A percentile compares a stretch with the other conserved stretches of the same genome.
These are phyloP conservation scores for Diloba caeruleocephala DNA, from an alignment of 2,888 invertebrate species.

Conservation along the genomic window DNA sequence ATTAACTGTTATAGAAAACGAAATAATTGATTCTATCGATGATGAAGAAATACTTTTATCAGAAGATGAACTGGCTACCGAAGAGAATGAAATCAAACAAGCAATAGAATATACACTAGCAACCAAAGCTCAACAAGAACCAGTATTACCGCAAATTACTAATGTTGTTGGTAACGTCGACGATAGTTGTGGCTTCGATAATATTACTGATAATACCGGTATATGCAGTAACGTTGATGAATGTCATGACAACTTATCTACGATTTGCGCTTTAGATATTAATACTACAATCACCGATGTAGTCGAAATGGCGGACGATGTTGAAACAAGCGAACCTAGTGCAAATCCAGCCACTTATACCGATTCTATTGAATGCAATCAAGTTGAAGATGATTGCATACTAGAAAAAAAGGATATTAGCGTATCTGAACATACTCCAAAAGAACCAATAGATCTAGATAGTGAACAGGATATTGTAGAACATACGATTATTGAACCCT, in stretches of 20 bases:
- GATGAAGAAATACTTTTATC: not conserved
- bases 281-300: not conserved
- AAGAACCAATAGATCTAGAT: constrained; percentile 33
- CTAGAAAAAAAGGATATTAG: not conserved
- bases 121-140: constrained; percentile 2
- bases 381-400: not conserved
- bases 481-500: not conserved
- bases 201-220: not conserved
- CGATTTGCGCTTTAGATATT: constrained; percentile 1
- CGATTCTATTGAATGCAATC: constrained; percentile 25
- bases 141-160: constrained; percentile 54
- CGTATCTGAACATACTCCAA: not conserved
- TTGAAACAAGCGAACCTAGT: constrained; percentile 13
- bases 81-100: constrained; percentile 5
- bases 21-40: constrained; percentile 32
- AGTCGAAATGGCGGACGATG: constrained; percentile 10
- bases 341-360: constrained; percentile 5
- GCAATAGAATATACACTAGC: not conserved
- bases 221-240: constrained; percentile 8
- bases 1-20: constrained; percentile 30
- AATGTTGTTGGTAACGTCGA: constrained; percentile 54
- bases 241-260: constrained; percentile 22
- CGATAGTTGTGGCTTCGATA: constrained; percentile 20
- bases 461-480: not conserved
- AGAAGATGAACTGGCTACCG: not conserved